Percentiles rank a stretch among this genome's conserved stretches.
Conservation (phyloP, 2,113 vertebrate species). For the Entelurus aequoreus region DNA sequence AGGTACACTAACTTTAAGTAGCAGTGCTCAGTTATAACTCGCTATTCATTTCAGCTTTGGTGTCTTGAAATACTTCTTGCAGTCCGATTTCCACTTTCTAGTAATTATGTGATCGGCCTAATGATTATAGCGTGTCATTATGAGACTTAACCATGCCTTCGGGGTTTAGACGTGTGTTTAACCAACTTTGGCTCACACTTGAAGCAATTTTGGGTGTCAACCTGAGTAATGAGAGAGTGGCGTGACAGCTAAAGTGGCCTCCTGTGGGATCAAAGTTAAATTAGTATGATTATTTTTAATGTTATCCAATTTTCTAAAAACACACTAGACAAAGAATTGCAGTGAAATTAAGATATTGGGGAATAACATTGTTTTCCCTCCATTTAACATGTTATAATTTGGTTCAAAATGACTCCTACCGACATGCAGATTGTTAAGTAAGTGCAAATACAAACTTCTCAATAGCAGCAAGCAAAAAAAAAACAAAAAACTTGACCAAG, state of each 20-base stretch:
- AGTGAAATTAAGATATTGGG: slow-evolving; percentile 13
- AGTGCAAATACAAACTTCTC: slow-evolving; percentile 13
- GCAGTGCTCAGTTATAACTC: neutral
- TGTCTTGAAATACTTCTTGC: slow-evolving; percentile 32
- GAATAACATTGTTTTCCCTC: slow-evolving; percentile 11
- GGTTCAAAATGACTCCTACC: slow-evolving; percentile 18
- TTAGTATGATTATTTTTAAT: slow-evolving; percentile 11
- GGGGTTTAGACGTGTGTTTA: slow-evolving; percentile 24
- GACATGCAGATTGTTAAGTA: slow-evolving; percentile 1
- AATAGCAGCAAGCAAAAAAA: neutral
- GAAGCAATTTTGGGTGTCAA: slow-evolving; percentile 32
- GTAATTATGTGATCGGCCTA: slow-evolving; percentile 17
- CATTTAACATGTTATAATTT: slow-evolving; percentile 30
- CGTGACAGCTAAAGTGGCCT: neutral
- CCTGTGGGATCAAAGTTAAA: slow-evolving; percentile 1
- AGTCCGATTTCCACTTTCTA: slow-evolving; percentile 47
- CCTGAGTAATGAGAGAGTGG: slow-evolving; percentile 21
- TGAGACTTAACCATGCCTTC: slow-evolving; percentile 25
- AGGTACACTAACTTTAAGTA: too few species aligned
- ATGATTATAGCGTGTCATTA: slow-evolving; percentile 18
- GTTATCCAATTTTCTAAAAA: neutral
- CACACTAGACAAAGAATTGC: neutral
- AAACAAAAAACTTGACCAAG: neutral
- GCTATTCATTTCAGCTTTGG: neutral
- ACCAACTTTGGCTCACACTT: slow-evolving; percentile 21